Conservation (phyloP, 92 coral and sea anemone species). For the Epizoanthus stellaris region DNA sequence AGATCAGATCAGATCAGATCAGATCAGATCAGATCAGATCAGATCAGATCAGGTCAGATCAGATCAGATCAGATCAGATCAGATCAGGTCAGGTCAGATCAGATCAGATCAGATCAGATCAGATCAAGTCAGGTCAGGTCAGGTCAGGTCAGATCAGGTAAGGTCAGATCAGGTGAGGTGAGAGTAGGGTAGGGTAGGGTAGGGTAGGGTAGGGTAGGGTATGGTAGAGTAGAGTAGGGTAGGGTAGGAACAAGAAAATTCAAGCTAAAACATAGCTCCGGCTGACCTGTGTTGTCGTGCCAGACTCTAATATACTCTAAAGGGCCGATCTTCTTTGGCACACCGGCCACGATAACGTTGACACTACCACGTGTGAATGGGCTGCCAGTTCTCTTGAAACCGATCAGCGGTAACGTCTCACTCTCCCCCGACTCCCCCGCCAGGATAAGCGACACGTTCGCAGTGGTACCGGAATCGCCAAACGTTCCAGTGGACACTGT, state of each 20-base stretch:
- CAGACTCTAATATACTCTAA: constrained; percentile 74
- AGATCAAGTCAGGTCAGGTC: too few relatives aligned
- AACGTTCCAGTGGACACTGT: constrained; percentile 88
- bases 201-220: too few relatives aligned
- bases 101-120: too few relatives aligned
- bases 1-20: background rate
- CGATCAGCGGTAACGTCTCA: constrained; percentile 67
- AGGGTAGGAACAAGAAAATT: too few relatives aligned
- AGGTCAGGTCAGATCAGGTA: background rate
- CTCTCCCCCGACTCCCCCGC: constrained; percentile 72
- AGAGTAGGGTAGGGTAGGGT: background rate
- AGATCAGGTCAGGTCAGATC: background rate
- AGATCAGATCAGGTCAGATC: background rate
- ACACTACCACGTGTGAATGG: constrained; percentile 80
- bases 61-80: background rate
- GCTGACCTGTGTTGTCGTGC: constrained; percentile 85
- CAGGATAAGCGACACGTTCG: constrained; percentile 76
- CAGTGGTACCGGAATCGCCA: constrained; percentile 87
- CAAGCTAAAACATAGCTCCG: too few relatives aligned
- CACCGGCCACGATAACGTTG: constrained; percentile 36
- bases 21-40: background rate
- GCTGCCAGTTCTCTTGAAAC: constrained; percentile 41
- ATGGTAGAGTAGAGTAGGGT: too few relatives aligned
- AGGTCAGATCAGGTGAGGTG: background rate
- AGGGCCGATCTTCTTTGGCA: constrained; percentile 71